Evolutionary conservation across 2,888 invertebrate genomes (phyloP).

Genomic region (Encarsia formosa): DNA sequence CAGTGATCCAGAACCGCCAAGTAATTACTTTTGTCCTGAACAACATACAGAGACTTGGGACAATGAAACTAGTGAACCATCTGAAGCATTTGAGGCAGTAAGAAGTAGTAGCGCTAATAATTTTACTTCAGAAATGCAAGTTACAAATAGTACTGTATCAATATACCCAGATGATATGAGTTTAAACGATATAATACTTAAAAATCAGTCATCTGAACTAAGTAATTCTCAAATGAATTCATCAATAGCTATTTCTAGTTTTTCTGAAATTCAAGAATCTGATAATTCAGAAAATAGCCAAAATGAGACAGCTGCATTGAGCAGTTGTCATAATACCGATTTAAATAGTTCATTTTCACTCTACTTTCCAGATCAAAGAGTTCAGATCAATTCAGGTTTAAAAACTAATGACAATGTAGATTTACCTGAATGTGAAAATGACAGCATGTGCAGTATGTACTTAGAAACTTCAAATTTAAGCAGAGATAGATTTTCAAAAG

Average conservation of each 20-base stretch:
- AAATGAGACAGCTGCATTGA: not conserved
- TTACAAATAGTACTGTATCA: slow-evolving; percentile 15
- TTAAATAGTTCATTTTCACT: not conserved
- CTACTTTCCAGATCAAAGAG: too few relatives aligned
- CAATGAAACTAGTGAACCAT: slow-evolving; percentile 3
- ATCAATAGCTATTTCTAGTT: slow-evolving; percentile 21
- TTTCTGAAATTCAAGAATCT: slow-evolving; percentile 20
- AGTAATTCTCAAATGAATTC: slow-evolving; percentile 11
- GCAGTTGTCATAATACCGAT: too few relatives aligned
- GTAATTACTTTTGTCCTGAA: slow-evolving; percentile 11
- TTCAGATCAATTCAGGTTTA: not conserved
- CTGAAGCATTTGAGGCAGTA: too few relatives aligned
- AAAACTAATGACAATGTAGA: slow-evolving; percentile 4
- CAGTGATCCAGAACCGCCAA: slow-evolving; percentile 24
- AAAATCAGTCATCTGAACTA: slow-evolving; percentile 16
- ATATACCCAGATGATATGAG: slow-evolving; percentile 17
- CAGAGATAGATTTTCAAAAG: slow-evolving; percentile 15
- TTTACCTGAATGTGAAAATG: not conserved
- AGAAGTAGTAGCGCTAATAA: slow-evolving; percentile 1
- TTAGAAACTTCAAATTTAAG: slow-evolving; percentile 32
- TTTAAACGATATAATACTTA: slow-evolving; percentile 18
- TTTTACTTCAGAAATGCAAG: not conserved
- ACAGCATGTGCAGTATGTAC: slow-evolving; percentile 35
- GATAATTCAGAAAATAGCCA: slow-evolving; percentile 13
- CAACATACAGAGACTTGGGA: slow-evolving; percentile 2